These are phyloP conservation scores for Tautogolabrus adspersus DNA, from an alignment of 2,113 vertebrate genomes.

Conservation along the genomic window DNA sequence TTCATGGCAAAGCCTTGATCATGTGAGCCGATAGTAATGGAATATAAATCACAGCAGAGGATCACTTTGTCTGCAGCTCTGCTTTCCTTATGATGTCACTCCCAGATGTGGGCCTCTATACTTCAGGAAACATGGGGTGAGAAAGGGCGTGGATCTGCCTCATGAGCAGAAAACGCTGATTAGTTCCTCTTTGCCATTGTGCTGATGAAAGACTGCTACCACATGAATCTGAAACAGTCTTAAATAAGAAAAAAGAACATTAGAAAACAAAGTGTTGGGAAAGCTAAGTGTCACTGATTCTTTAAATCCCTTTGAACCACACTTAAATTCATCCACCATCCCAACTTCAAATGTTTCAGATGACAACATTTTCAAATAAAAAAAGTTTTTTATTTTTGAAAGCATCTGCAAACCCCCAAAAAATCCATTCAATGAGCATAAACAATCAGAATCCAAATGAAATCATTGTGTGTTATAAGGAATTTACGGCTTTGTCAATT, in stretches of 20 bases:
- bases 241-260: constrained; percentile 9
- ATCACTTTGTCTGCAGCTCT: constrained; percentile 57
- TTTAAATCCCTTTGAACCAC: constrained; percentile 14
- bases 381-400: background rate
- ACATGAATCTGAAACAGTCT: constrained; percentile 30
- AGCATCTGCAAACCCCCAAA: background rate
- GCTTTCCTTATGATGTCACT: constrained; percentile 76
- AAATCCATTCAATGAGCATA: background rate
- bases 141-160: constrained; percentile 67
- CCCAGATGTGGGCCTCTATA: constrained; percentile 72
- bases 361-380: background rate
- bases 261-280: constrained; percentile 11
- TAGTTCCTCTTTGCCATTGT: constrained; percentile 51
- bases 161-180: constrained; percentile 66
- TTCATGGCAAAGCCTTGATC: constrained; percentile 2
- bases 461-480: no score
- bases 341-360: background rate
- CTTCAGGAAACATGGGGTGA: constrained; percentile 50
- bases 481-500: no score
- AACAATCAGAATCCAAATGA: background rate
- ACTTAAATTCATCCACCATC: constrained; percentile 20
- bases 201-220: constrained; percentile 54
- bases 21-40: constrained; percentile 25
- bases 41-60: constrained; percentile 52
- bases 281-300: background rate